phyloP scores from a whole-genome alignment of 2,113 vertebrate genomes.

The Oriolus oriolus region DNA sequence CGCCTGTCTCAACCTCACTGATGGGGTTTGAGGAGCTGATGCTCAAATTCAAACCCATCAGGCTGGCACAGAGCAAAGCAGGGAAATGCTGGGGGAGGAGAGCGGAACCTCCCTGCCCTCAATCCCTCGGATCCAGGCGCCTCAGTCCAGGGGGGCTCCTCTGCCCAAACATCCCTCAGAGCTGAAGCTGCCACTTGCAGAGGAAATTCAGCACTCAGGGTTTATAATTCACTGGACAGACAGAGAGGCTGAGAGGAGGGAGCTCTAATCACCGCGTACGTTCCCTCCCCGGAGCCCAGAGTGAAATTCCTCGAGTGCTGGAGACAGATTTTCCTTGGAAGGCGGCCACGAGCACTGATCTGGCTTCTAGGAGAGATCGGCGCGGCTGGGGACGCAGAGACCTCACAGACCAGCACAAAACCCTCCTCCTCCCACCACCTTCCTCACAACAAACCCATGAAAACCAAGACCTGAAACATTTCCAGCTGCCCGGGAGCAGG shows the following conservation, averaged over 20 bases:
- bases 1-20: neutral
- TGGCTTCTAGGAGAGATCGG: neutral
- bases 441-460: neutral
- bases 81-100: neutral
- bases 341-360: neutral
- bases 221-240: neutral
- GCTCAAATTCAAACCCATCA: neutral
- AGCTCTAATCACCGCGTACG: neutral
- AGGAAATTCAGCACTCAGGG: neutral
- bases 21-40: neutral
- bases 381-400: neutral
- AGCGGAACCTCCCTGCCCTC: neutral
- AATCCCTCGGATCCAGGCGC: accelerated
- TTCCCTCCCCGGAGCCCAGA: neutral
- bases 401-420: neutral
- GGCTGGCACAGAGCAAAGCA: neutral
- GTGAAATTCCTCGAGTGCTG: constrained; percentile 28
- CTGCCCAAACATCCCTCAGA: neutral
- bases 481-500: neutral
- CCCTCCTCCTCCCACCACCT: neutral
- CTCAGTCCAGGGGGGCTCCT: neutral
- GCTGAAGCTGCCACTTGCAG: neutral
- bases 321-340: constrained; percentile 20
- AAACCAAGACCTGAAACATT: neutral
- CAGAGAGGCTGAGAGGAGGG: neutral